Evolutionary conservation across 2,113 vertebrate species (phyloP).

Genomic region (Pluvianellus socialis): DNA sequence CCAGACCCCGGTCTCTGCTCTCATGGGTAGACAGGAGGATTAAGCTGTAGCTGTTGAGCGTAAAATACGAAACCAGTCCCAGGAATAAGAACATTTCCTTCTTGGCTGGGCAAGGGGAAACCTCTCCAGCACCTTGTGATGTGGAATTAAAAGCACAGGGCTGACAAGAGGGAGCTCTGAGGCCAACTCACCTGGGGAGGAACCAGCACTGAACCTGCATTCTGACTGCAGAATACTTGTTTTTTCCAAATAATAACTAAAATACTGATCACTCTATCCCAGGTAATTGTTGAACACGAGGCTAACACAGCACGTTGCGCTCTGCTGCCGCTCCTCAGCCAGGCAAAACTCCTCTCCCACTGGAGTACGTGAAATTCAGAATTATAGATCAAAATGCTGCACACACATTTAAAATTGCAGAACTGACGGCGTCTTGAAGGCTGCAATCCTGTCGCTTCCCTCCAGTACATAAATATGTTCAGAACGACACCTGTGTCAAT

Average conservation of each 20-base stretch:
- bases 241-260: neutral
- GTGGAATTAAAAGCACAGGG: neutral
- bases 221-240: neutral
- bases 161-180: neutral
- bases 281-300: neutral
- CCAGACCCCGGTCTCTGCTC: neutral
- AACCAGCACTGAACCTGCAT: neutral
- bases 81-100: neutral
- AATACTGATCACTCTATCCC: neutral
- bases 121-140: neutral
- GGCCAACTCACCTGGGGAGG: neutral
- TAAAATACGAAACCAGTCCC: neutral
- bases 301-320: neutral
- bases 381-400: neutral
- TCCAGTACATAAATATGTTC: accelerated
- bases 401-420: neutral
- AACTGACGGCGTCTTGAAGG: neutral
- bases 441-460: neutral
- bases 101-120: neutral
- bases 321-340: neutral
- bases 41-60: neutral
- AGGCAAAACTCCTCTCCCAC: neutral
- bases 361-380: neutral
- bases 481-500: neutral
- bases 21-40: neutral